Conservation (phyloP, 2,113 vertebrate species). For the Amphiprion percula region DNA sequence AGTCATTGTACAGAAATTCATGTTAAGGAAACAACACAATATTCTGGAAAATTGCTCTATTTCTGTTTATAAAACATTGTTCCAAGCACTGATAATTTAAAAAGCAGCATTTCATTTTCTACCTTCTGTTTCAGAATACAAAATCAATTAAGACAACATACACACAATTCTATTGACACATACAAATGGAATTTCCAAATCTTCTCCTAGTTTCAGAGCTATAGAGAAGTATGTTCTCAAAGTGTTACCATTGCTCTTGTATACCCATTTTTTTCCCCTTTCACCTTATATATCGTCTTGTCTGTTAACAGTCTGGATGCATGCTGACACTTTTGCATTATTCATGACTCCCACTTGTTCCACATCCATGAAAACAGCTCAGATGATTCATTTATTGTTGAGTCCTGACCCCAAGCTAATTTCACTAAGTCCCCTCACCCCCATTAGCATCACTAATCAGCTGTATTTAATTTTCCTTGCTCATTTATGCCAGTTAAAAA, state of each 20-base stretch:
- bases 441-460: constrained; percentile 24
- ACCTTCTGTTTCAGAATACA: too few relatives aligned
- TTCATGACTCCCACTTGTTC: constrained; percentile 29
- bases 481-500: constrained; percentile 35
- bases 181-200: neutral
- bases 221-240: neutral
- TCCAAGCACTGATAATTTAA: too few relatives aligned
- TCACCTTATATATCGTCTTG: neutral
- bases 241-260: neutral
- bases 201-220: neutral
- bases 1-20: too few relatives aligned
- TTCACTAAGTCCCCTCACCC: constrained; percentile 7
- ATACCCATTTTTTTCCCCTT: neutral
- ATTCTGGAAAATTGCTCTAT: too few relatives aligned
- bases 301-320: constrained; percentile 13
- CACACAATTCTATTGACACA: neutral
- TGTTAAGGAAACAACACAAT: too few relatives aligned
- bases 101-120: too few relatives aligned
- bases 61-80: too few relatives aligned
- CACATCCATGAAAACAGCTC: constrained; percentile 21
- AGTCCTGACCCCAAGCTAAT: constrained; percentile 44
- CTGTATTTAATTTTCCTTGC: constrained; percentile 1
- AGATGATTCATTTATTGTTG: constrained; percentile 33
- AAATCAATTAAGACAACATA: neutral
- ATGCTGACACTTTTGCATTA: constrained; percentile 16